Percentiles rank a stretch among this genome's conserved stretches.
Conservation (phyloP, 2,113 vertebrate genomes). For the Haemorhous mexicanus region DNA sequence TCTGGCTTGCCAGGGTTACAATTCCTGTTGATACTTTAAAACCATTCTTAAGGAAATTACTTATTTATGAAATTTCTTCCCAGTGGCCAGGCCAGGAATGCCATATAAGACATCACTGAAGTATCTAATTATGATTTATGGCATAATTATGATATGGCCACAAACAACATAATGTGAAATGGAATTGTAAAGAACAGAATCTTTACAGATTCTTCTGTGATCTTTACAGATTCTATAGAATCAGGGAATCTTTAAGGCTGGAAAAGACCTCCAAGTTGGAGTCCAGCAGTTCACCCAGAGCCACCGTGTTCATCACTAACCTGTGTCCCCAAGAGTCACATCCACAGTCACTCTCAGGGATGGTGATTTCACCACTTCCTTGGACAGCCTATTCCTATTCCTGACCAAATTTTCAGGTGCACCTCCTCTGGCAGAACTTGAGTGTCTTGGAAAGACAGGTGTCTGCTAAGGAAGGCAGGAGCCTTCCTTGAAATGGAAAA, state of each 20-base stretch:
- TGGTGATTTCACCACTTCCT: not conserved
- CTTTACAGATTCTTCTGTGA: too few relatives aligned
- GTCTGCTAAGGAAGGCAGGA: not conserved
- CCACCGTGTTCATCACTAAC: fast-evolving
- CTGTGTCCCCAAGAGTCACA: not conserved
- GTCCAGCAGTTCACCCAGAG: not conserved
- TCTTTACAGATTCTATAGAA: not conserved
- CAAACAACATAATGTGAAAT: fast-evolving
- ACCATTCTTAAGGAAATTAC: not conserved
- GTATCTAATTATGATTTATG: not conserved
- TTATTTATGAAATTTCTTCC: not conserved
- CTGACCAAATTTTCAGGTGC: not conserved
- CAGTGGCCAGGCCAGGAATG: not conserved
- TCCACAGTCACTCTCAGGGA: not conserved
- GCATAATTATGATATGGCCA: not conserved
- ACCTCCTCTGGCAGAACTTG: not conserved
- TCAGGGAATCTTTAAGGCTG: not conserved
- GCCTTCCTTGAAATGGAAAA: not conserved
- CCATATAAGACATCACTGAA: not conserved
- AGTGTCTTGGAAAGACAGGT: not conserved
- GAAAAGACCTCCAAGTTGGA: not conserved
- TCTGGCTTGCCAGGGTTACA: not conserved
- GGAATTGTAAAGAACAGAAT: not conserved
- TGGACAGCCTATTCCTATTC: not conserved
- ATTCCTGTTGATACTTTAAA: not conserved